Percentiles rank a stretch among this genome's conserved stretches.
These are phyloP conservation scores for Villa cingulata DNA, from an alignment of 2,888 invertebrate genomes.

Conservation along the genomic window DNA sequence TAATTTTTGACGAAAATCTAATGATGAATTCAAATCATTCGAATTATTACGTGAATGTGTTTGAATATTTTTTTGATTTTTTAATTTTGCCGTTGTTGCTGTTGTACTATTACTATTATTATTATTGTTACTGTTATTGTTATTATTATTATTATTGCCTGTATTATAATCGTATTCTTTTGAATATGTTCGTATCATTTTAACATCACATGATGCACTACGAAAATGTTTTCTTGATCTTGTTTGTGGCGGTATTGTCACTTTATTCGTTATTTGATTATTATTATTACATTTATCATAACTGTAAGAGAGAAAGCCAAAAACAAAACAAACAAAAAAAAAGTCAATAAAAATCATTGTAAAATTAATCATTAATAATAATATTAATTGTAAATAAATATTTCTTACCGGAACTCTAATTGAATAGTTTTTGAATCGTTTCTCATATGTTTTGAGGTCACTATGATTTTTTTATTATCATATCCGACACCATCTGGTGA, in stretches of 20 bases:
- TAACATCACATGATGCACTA: slow-evolving; percentile 36
- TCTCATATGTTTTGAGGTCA: slow-evolving; percentile 43
- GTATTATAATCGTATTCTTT: slow-evolving; percentile 22
- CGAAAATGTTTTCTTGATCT: slow-evolving; percentile 36
- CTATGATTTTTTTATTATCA: slow-evolving; percentile 28
- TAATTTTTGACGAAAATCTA: slow-evolving; percentile 24
- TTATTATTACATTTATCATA: slow-evolving; percentile 31
- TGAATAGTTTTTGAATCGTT: slow-evolving; percentile 52
- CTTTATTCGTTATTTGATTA: slow-evolving; percentile 16
- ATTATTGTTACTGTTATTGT: slow-evolving; percentile 16
- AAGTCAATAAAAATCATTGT: background rate
- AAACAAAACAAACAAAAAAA: background rate
- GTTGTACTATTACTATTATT: slow-evolving; percentile 15
- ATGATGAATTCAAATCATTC: slow-evolving; percentile 28
- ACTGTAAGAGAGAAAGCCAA: slow-evolving; percentile 15
- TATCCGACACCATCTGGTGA: slow-evolving; percentile 17
- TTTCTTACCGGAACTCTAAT: slow-evolving; percentile 41
- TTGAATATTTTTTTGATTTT: slow-evolving; percentile 30
- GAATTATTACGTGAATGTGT: slow-evolving; percentile 37
- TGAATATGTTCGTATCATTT: slow-evolving; percentile 34
- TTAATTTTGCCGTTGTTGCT: slow-evolving; percentile 9
- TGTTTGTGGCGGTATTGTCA: slow-evolving; percentile 25
- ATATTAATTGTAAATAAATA: too few species aligned
- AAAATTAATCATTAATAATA: too few species aligned
- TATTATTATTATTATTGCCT: slow-evolving; percentile 1